Evolutionary conservation across 2,888 invertebrate genomes (phyloP).

Genomic region (Harpagoxenus sublaevis): DNA sequence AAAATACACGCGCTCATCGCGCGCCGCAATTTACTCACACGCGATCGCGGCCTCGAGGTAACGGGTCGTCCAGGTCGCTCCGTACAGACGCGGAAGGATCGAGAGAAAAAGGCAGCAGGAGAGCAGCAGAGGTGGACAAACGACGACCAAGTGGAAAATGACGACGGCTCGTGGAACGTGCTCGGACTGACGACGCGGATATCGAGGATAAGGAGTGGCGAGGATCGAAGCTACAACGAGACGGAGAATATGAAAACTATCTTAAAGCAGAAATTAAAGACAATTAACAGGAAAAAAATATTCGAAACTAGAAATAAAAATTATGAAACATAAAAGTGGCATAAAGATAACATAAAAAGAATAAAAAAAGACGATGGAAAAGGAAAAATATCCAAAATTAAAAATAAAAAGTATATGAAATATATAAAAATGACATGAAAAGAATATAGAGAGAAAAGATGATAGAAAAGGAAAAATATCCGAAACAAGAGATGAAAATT

Average conservation of each 20-base stretch:
- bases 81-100: slow-evolving; percentile 73
- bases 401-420: not conserved
- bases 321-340: not conserved
- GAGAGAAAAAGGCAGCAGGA: slow-evolving; percentile 60
- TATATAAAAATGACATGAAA: not conserved
- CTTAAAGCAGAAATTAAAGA: not conserved
- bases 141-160: slow-evolving; percentile 40
- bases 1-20: slow-evolving; percentile 76
- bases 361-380: not conserved
- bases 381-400: not conserved
- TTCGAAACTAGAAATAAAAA: not conserved
- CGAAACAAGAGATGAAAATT: not conserved
- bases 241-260: not conserved
- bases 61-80: slow-evolving; percentile 70
- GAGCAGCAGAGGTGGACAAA: slow-evolving; percentile 32
- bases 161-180: slow-evolving; percentile 36
- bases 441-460: not conserved
- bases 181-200: slow-evolving; percentile 20
- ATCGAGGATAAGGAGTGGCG: slow-evolving; percentile 45
- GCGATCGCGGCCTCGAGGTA: slow-evolving; percentile 73
- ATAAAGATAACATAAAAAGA: not conserved
- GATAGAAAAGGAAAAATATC: not conserved
- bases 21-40: slow-evolving; percentile 73
- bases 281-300: not conserved
- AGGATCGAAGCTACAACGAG: not conserved